Conservation (phyloP, 1,140 invertebrate genomes). For the Apis laboriosa region DNA sequence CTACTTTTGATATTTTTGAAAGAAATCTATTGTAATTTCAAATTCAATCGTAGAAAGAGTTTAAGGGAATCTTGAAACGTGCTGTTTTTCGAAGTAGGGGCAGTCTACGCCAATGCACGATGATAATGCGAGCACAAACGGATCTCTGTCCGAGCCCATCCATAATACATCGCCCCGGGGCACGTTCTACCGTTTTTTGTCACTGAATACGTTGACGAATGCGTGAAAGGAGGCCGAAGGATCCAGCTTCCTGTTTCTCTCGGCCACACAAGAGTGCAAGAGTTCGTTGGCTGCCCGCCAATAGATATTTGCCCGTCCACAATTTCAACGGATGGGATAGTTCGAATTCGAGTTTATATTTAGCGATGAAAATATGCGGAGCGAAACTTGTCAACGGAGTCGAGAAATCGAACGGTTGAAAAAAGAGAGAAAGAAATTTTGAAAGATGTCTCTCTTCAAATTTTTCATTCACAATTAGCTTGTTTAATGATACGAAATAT, state of each 20-base stretch:
- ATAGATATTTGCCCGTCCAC: not conserved
- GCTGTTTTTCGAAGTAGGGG: not conserved
- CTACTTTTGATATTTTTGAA: not conserved
- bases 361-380: no score
- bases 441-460: no score
- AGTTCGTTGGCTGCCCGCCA: not conserved
- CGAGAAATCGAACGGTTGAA: no score
- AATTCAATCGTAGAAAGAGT: no score
- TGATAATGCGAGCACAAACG: slow-evolving; percentile 68
- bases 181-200: slow-evolving; percentile 69
- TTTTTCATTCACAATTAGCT: no score
- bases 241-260: not conserved
- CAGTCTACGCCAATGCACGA: slow-evolving; percentile 53
- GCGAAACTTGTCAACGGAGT: no score
- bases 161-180: slow-evolving; percentile 49
- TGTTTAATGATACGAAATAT: no score
- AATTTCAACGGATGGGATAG: not conserved
- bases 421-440: no score
- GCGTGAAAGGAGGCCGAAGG: slow-evolving; percentile 39
- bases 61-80: no score
- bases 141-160: slow-evolving; percentile 71
- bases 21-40: not conserved
- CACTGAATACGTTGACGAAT: slow-evolving; percentile 63
- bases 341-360: no score
- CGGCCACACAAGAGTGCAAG: not conserved